Conservation (phyloP, 2,797 vertebrate species). For the Todus mexicanus region DNA sequence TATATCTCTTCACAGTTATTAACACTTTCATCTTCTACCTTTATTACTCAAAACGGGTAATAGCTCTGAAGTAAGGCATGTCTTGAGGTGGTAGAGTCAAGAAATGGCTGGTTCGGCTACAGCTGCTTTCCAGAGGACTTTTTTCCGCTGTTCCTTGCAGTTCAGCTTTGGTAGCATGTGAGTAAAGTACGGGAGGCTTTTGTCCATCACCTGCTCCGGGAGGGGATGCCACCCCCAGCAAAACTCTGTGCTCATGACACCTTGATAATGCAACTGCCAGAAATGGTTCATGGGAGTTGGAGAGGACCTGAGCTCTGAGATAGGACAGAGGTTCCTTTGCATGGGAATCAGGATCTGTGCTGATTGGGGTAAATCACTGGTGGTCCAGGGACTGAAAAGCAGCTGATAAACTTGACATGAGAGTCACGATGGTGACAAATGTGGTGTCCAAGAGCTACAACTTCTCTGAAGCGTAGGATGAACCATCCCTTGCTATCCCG, state of each 20-base stretch:
- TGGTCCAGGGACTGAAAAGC: not conserved
- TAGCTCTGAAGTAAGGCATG: not conserved
- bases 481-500: rapidly evolving
- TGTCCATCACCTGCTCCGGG: not conserved
- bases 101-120: not conserved
- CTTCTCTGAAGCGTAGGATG: not conserved
- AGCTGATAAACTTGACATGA: not conserved
- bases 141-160: not conserved
- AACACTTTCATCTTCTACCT: not conserved
- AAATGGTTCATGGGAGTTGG: not conserved
- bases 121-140: not conserved
- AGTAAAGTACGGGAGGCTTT: not conserved
- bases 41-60: not conserved
- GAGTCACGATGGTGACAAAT: not conserved
- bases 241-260: rapidly evolving
- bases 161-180: not conserved
- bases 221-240: not conserved
- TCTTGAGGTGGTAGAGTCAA: not conserved
- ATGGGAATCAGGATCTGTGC: rapidly evolving
- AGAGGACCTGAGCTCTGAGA: not conserved
- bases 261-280: not conserved
- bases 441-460: rapidly evolving
- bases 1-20: not conserved
- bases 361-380: not conserved
- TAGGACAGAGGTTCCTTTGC: rapidly evolving